Percentiles rank a stretch among this genome's conserved stretches.
phyloP scores from a whole-genome alignment of 2,113 vertebrate genomes.

The Falcunculus frontatus region DNA sequence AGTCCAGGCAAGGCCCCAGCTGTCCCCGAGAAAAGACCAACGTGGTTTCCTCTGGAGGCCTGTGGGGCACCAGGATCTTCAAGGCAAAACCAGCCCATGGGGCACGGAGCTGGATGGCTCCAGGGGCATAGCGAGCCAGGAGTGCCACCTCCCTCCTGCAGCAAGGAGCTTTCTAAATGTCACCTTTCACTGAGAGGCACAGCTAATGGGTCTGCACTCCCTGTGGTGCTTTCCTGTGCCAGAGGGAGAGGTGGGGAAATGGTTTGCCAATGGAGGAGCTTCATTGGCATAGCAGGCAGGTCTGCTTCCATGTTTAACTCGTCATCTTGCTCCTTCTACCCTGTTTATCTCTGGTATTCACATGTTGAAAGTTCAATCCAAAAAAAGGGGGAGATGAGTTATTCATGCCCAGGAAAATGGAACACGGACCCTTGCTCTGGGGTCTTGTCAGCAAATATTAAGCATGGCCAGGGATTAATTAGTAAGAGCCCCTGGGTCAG shows the following conservation, averaged over 20 bases:
- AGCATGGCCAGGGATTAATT: neutral
- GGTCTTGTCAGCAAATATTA: neutral
- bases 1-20: neutral
- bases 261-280: neutral
- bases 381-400: neutral
- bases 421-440: rapidly evolving
- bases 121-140: rapidly evolving
- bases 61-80: neutral
- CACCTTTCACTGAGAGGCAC: neutral
- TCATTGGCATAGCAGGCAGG: neutral
- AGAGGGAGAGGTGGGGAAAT: neutral
- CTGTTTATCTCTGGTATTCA: neutral
- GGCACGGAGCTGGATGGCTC: neutral
- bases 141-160: neutral
- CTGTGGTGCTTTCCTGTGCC: neutral
- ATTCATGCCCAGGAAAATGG: neutral
- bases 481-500: neutral
- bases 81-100: neutral
- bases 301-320: neutral
- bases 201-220: rapidly evolving
- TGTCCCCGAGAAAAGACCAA: neutral
- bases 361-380: neutral
- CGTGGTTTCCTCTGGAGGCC: neutral
- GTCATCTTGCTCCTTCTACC: neutral
- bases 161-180: neutral